phyloP scores from a whole-genome alignment of 2,888 invertebrate species.

The Pachydiplax longipennis region DNA sequence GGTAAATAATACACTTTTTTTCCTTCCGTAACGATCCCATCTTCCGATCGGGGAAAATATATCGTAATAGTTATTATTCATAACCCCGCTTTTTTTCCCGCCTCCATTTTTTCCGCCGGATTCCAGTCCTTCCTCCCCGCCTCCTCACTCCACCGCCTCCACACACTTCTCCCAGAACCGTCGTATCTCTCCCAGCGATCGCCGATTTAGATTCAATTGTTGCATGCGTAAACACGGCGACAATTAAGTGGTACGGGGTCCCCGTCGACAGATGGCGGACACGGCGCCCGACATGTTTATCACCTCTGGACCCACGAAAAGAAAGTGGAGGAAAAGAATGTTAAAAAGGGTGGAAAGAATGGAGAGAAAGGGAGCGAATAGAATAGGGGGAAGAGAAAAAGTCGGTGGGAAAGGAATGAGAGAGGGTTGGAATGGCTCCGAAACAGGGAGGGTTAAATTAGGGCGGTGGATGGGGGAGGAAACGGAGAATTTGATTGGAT shows the following conservation, averaged over 20 bases:
- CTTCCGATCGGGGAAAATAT: not conserved
- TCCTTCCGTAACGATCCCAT: not conserved
- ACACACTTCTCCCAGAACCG: not conserved
- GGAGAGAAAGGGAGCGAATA: not conserved
- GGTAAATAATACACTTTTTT: not conserved
- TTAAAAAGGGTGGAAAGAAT: not conserved
- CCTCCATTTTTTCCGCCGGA: not conserved
- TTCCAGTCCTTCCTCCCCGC: not conserved
- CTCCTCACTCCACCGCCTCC: not conserved
- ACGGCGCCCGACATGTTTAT: not conserved
- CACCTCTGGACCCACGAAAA: constrained; percentile 1
- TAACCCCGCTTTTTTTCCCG: not conserved
- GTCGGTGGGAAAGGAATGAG: not conserved
- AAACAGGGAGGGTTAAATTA: not conserved
- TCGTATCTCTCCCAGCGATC: not conserved
- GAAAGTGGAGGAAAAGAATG: not conserved
- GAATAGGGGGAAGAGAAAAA: not conserved
- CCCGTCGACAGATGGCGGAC: not conserved
- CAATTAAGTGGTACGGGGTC: not conserved
- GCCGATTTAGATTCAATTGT: not conserved
- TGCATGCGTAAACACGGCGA: not conserved
- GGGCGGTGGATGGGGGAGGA: not conserved
- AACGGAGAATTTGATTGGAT: not conserved
- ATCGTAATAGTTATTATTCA: not conserved
- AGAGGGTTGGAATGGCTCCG: not conserved